Conservation (phyloP, 2,113 vertebrate genomes). For the Melanostigma gelatinosum region DNA sequence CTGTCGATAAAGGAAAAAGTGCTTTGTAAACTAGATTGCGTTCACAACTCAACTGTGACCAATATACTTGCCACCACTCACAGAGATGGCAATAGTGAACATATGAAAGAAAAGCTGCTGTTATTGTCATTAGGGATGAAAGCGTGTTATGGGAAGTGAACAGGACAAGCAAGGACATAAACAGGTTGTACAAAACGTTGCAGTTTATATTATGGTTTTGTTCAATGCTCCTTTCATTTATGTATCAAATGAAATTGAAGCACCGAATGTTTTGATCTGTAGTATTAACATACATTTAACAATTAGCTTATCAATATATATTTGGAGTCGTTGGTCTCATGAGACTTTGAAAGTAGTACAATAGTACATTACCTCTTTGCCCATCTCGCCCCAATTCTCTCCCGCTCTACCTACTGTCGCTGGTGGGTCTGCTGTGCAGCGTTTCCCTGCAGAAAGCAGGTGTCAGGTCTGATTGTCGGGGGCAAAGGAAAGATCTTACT, state of each 20-base stretch:
- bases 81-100: constrained; percentile 26
- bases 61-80: constrained; percentile 21
- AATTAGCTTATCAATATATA: neutral
- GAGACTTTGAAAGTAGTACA: neutral
- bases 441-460: constrained; percentile 42
- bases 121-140: neutral
- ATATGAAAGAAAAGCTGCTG: neutral
- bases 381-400: neutral
- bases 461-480: constrained; percentile 57
- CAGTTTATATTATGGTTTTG: neutral
- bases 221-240: neutral
- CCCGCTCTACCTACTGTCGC: neutral
- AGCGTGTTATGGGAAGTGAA: neutral
- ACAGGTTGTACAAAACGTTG: neutral
- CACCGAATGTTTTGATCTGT: neutral
- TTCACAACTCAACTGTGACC: constrained; percentile 49
- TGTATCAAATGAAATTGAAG: neutral
- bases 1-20: constrained; percentile 50
- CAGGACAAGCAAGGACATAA: neutral
- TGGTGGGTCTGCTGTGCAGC: constrained; percentile 11
- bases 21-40: constrained; percentile 54
- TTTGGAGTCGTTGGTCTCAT: neutral
- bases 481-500: constrained; percentile 40
- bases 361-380: neutral
- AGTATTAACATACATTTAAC: neutral